Evolutionary conservation across 1,140 invertebrate genomes (phyloP).

Genomic region (Atopsyche davidsoni): DNA sequence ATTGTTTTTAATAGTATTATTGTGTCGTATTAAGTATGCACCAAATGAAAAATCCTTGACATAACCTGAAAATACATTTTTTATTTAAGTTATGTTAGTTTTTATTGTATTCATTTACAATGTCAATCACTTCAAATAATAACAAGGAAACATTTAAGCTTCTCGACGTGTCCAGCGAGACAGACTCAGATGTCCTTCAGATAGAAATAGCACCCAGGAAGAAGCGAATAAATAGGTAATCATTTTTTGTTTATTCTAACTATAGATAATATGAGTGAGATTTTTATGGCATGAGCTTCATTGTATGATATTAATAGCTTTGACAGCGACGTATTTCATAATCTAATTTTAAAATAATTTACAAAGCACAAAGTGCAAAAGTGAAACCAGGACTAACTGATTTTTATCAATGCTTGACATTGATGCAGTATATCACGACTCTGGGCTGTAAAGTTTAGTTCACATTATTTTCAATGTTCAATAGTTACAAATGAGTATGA

Average conservation of each 20-base stretch:
- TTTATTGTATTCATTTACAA: conserved; percentile 8
- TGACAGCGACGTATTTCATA: background rate
- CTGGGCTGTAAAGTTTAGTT: no score
- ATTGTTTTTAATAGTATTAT: no score
- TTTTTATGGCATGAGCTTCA: no score
- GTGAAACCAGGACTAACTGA: no score
- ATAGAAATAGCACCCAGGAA: conserved; percentile 54
- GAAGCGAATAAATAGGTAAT: conserved; percentile 51
- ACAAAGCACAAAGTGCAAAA: no score
- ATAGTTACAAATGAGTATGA: no score
- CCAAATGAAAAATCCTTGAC: conserved; percentile 19
- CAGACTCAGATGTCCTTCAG: conserved; percentile 56
- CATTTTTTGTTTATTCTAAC: conserved; percentile 18
- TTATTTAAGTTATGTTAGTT: conserved; percentile 20
- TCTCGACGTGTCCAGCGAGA: conserved; percentile 53
- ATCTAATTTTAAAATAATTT: background rate
- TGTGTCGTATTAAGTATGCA: no score
- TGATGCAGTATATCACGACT: no score
- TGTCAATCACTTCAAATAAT: conserved; percentile 36
- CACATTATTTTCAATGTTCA: no score
- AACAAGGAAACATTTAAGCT: conserved; percentile 60
- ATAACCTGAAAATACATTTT: conserved; percentile 13
- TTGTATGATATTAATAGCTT: no score
- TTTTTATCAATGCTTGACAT: no score
- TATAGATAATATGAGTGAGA: no score